Base-by-base conservation (phyloP, 2,113 vertebrate species). In the Hoplias malabaricus region DNA sequence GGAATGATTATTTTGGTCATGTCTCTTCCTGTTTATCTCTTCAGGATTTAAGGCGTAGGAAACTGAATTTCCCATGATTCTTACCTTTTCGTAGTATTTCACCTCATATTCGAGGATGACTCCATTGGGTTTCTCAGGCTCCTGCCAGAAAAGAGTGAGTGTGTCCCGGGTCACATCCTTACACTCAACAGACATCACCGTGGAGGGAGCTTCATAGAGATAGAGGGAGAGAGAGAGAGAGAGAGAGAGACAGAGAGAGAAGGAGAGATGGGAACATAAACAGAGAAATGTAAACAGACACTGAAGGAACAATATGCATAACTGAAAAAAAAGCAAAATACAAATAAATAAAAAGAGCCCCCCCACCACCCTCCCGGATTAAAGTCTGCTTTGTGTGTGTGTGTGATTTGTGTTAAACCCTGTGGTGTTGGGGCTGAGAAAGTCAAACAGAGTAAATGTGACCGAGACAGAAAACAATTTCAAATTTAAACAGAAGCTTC, bases 21-120 rank as follows among this genome's bases (percentile, higher is more conserved):
- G 74, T 65, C 31, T 33, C 61, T 71, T 80, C 50, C 74, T 81
- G 31, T 77, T 70, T 75, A 65, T 63, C 25, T 70, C 43, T 21
- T 63, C 23, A 61, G 34, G 34, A 19, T 10, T 14, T 40, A 61
- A 14, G 29, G 12, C 25, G 25, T 33, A 16, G 5, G 29, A 23
- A 56, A 59, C 77, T 31, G 31, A 25, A 48, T 79, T 34, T 74
- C 74, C 67, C 14, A 40, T 4, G 1, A 29, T 2, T 13, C 19
- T 89, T 90, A 98, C 98, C 98, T 99, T 98, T 83, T 99, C 98
- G 4, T 98, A 99, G 86, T 99, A 99, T 83, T 99, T 99, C 91
- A 99, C 95, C 89, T 99, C 96, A 4, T 99, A 99, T 78, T 99
- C 98, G 83, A 99, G 86, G 83, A 99, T 99, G 74, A 99, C 97